Base-by-base conservation (phyloP, 2,888 invertebrate genomes). In the Meta bourneti region DNA sequence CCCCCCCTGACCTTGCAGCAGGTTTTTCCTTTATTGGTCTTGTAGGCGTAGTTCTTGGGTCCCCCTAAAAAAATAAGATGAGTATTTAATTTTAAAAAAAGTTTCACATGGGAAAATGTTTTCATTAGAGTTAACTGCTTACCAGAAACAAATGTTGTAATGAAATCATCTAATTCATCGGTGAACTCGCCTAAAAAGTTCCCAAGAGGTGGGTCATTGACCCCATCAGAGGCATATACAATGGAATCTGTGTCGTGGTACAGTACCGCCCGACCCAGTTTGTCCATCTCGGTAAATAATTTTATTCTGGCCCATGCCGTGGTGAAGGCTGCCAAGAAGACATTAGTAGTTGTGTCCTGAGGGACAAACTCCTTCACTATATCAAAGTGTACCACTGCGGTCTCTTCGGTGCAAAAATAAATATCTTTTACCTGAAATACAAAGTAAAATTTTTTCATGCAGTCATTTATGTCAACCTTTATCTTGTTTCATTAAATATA, bases 31-130 rank as follows among this genome's bases (percentile, higher is more conserved):
- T n/a, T 9, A 7, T 48, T 7, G 7, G 74, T 80, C n/a, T 8
- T 16, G 48, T 81, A 90, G 0, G 86, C 81, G 20, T 86, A 90
- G 52, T 90, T 90, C 49, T 90, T 90, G 2, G 84, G 79, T 4
- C 86, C 90, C n/a, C 86, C 86, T 90, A 13, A 54, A 54, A 75
- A 84, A 51, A 84, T 34, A 83, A n/a, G n/a, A n/a, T n/a, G n/a
- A n/a, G n/a, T n/a, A n/a, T n/a, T n/a, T n/a, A n/a, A n/a, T n/a
- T n/a, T n/a, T 48, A 8, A 13, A 13, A 48, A 48, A 20, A 7
- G 11, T 77, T 48, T 48, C 1, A 20, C 7, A 9, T 48, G 19
- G 16, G 49, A 77, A 79, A 79, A n/a, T 19, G 54, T n/a, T 54
- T n/a, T n/a, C n/a, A n/a, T n/a, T n/a, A n/a, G n/a, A 11, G 16